Conservation (phyloP, 2,797 vertebrate species). For the Lacerta agilis region DNA sequence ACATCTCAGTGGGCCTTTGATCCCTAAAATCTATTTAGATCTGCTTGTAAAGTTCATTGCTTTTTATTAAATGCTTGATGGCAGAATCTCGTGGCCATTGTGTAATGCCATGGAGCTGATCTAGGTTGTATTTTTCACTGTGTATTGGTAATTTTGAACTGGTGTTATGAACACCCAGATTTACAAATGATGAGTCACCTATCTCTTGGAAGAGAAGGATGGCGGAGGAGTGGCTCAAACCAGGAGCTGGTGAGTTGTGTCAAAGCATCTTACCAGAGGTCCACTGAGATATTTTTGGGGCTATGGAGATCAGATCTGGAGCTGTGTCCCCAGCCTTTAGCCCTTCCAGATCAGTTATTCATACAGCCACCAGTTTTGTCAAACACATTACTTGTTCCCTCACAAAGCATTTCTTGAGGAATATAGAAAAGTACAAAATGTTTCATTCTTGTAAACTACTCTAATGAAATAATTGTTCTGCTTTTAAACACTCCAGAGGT, state of each 20-base stretch:
- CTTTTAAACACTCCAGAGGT: too few relatives aligned
- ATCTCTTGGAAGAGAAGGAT: background rate
- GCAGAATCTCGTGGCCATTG: background rate
- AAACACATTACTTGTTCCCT: background rate
- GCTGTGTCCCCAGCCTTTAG: too few relatives aligned
- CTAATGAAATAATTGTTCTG: background rate
- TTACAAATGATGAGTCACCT: background rate
- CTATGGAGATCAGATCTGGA: background rate
- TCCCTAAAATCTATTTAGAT: background rate
- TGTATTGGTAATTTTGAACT: background rate
- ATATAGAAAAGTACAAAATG: background rate
- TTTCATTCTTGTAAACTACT: background rate
- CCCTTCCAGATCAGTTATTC: background rate
- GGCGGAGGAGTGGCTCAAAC: background rate
- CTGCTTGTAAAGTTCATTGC: background rate
- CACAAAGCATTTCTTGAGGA: background rate
- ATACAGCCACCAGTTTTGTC: background rate
- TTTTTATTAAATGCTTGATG: background rate
- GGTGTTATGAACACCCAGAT: background rate
- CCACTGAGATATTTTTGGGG: background rate
- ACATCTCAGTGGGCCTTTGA: conserved; percentile 23
- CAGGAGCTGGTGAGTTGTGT: background rate
- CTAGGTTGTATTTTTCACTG: background rate
- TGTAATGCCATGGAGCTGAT: background rate
- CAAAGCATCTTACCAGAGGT: background rate